phyloP scores from a whole-genome alignment of 2,888 invertebrate species.

The Oxycera nigricornis region DNA sequence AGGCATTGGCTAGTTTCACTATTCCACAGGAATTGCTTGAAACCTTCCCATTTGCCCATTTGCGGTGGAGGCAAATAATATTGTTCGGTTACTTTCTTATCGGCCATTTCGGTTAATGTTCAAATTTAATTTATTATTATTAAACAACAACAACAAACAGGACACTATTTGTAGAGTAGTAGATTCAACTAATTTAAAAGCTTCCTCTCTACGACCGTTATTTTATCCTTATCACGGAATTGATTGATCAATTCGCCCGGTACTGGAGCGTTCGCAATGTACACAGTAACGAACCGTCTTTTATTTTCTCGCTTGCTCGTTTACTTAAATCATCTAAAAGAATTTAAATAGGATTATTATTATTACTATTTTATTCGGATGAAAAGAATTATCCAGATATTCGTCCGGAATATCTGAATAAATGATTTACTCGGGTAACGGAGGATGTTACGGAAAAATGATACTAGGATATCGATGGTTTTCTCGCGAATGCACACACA shows the following conservation, averaged over 20 bases:
- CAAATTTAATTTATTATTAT: constrained; percentile 33
- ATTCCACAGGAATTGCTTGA: constrained; percentile 88
- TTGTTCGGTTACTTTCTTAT: constrained; percentile 78
- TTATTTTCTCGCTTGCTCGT: not conserved
- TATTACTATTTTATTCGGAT: too few relatives aligned
- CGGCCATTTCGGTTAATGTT: constrained; percentile 67
- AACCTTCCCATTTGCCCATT: constrained; percentile 84
- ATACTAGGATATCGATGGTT: constrained; percentile 13
- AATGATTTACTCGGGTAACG: constrained; percentile 1
- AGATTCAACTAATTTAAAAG: not conserved
- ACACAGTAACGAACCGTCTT: too few relatives aligned
- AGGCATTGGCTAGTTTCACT: constrained; percentile 90
- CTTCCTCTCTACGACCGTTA: constrained; percentile 4
- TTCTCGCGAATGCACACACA: not conserved
- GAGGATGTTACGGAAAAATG: constrained; percentile 22
- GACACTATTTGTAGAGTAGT: not conserved
- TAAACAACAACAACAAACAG: constrained; percentile 32
- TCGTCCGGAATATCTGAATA: constrained; percentile 8
- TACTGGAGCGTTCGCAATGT: too few relatives aligned
- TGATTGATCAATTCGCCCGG: constrained; percentile 5
- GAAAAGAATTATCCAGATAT: not conserved
- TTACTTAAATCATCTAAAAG: constrained; percentile 6
- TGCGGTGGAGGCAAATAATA: constrained; percentile 82
- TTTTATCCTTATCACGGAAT: not conserved
- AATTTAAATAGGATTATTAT: too few relatives aligned